Percentiles rank a stretch among this genome's conserved stretches.
phyloP scores from a whole-genome alignment of 1,140 invertebrate species.

The Drosophila tsacasi region DNA sequence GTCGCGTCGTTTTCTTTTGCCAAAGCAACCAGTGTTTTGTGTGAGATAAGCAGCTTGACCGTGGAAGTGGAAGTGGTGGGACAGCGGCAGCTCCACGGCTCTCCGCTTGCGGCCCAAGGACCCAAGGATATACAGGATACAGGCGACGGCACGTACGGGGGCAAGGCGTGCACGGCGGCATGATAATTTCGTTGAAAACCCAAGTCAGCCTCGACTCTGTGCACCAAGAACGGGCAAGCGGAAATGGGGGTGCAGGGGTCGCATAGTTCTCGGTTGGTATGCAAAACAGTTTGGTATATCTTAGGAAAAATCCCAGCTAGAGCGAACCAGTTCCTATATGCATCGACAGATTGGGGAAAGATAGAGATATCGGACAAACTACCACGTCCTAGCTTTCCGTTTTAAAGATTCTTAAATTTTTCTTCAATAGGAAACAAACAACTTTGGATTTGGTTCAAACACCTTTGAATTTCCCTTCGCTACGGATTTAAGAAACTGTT shows the following conservation, averaged over 20 bases:
- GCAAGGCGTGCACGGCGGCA: slow-evolving; percentile 41
- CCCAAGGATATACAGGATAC: slow-evolving; percentile 15
- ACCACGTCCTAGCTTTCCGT: not conserved
- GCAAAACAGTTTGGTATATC: slow-evolving; percentile 67
- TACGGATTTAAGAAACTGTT: too few relatives aligned
- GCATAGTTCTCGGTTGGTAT: slow-evolving; percentile 61
- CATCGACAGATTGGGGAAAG: slow-evolving; percentile 4
- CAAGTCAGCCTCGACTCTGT: slow-evolving; percentile 55
- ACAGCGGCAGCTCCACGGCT: slow-evolving; percentile 23
- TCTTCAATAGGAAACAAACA: not conserved
- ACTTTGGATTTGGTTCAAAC: not conserved
- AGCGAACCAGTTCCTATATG: slow-evolving; percentile 20
- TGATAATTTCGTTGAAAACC: slow-evolving; percentile 77
- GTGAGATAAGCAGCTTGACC: slow-evolving; percentile 74
- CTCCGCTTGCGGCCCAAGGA: slow-evolving; percentile 48
- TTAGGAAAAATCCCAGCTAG: slow-evolving; percentile 23
- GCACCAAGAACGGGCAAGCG: not conserved
- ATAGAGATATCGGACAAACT: not conserved
- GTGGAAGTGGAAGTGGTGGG: slow-evolving; percentile 12
- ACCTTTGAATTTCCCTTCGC: not conserved
- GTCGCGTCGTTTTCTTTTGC: slow-evolving; percentile 39
- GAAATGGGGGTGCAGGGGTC: slow-evolving; percentile 11
- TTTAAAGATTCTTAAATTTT: not conserved
- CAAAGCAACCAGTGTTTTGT: slow-evolving; percentile 79
- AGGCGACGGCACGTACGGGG: slow-evolving; percentile 54